Evolutionary conservation across 2,797 vertebrate genomes (phyloP), one percentile per base, ranked within the genome.

Genomic region (Sebastes alutus): DNA sequence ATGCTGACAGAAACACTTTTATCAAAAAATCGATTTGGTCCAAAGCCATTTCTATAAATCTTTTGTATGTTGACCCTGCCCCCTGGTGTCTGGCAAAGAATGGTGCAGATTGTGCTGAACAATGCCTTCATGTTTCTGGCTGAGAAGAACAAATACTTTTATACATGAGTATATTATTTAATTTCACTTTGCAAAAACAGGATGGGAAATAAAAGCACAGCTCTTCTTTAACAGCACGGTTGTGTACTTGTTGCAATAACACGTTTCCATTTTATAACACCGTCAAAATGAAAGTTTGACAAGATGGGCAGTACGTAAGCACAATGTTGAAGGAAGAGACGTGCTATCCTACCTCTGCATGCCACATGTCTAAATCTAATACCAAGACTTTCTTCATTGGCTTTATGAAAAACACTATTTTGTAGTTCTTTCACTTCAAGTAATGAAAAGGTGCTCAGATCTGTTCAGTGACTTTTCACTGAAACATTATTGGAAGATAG

Each of bases 171-270:
- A 56, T 49, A 18, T 59, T 56, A 49, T 89, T 93, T 88, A 74
- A 84, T 90, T 87, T 84, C 52, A 80, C 76, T 82, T 88, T 46
- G 32, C 58, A 88, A 76, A 87, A 82, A 84, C 72, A 86, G 9
- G 29, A 78, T 70, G 65, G 11, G 63, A 78, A 85, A 68, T 35
- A 38, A 80, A 68, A 82, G 63, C 30, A 76, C 29, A 52, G n/a
- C 33, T 69, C 55, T 46, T 83, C 54, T 70, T 78, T 25, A 65
- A 77, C 59, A 81, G 61, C 30, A 67, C 10, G 2, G 38, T 71
- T 38, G 66, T 61, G 42, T 27, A 70, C 23, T 62, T 38, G 33
- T 49, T 76, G 25, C 4, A 71, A 46, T 61, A 78, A 84, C 30
- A 58, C 1, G 16, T 56, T 85, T 70, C 6, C 30, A 85, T 80